Percentiles rank a stretch among this genome's conserved stretches.
These are phyloP conservation scores for Urophycis tenuis DNA, from an alignment of 2,797 vertebrate genomes.

Conservation along the genomic window DNA sequence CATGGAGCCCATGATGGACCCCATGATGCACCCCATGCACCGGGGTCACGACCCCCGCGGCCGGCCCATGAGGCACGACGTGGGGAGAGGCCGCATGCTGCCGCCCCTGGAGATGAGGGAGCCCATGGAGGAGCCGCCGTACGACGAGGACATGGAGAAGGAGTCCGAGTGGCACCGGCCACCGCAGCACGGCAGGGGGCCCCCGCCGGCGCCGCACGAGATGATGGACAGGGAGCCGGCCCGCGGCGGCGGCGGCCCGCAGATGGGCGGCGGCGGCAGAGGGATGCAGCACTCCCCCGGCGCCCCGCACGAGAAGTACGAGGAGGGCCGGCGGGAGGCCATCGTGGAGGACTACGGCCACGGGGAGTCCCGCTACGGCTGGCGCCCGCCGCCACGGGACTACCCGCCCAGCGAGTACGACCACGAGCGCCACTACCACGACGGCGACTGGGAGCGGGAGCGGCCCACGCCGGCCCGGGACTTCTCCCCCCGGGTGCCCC, in stretches of 20 bases:
- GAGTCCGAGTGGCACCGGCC: slow-evolving; percentile 54
- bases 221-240: slow-evolving; percentile 56
- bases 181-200: slow-evolving; percentile 61
- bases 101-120: slow-evolving; percentile 64
- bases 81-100: slow-evolving; percentile 63
- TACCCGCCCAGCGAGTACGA: slow-evolving; percentile 75
- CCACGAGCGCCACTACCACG: slow-evolving; percentile 50
- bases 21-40: slow-evolving; percentile 52
- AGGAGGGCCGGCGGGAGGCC: slow-evolving; percentile 61
- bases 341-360: slow-evolving; percentile 60
- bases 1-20: slow-evolving; percentile 47
- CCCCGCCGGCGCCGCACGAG: slow-evolving; percentile 71
- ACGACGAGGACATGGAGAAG: slow-evolving; percentile 57
- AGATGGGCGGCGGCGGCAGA: slow-evolving; percentile 54
- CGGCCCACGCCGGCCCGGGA: slow-evolving; percentile 59
- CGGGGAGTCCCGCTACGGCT: slow-evolving; percentile 69
- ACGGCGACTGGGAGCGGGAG: slow-evolving; percentile 77
- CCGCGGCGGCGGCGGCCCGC: slow-evolving; percentile 61
- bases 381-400: slow-evolving; percentile 67
- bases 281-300: slow-evolving; percentile 52
- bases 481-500: slow-evolving; percentile 67
- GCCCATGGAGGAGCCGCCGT: slow-evolving; percentile 44
- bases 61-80: slow-evolving; percentile 62
- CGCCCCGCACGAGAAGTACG: slow-evolving; percentile 66
- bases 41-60: slow-evolving; percentile 53